Conservation (phyloP, 2,113 vertebrate genomes). For the Neopipo cinnamomea region DNA sequence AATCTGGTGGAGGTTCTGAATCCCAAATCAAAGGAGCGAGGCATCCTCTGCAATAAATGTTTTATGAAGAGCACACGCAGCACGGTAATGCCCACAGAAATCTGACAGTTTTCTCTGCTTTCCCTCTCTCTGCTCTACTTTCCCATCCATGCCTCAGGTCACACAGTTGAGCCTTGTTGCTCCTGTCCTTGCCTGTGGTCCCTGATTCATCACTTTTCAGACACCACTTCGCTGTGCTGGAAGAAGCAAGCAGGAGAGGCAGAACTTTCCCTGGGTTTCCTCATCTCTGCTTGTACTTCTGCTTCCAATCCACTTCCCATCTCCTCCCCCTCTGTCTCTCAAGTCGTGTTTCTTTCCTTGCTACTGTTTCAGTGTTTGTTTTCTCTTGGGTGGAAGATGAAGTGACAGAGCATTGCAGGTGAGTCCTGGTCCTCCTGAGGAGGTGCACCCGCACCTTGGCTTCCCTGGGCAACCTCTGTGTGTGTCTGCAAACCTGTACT, state of each 20-base stretch:
- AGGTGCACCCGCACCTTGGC: not conserved
- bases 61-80: slow-evolving; percentile 51
- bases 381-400: not conserved
- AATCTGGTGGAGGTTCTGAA: slow-evolving; percentile 28
- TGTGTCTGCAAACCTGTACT: not conserved
- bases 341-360: rapidly evolving
- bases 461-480: not conserved
- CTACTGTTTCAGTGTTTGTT: not conserved
- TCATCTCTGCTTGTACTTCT: not conserved
- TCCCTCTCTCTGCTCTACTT: slow-evolving; percentile 32
- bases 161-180: slow-evolving; percentile 42
- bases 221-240: not conserved
- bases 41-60: slow-evolving; percentile 41
- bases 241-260: not conserved
- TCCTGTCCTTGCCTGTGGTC: slow-evolving; percentile 56
- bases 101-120: slow-evolving; percentile 34
- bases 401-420: rapidly evolving
- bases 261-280: not conserved
- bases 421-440: not conserved
- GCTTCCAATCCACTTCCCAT: not conserved
- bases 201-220: slow-evolving; percentile 61
- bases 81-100: slow-evolving; percentile 54
- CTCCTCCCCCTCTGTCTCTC: not conserved
- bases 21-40: slow-evolving; percentile 49
- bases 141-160: not conserved